Conservation (phyloP, 2,888 invertebrate species). For the Drosophila kokeensis region DNA sequence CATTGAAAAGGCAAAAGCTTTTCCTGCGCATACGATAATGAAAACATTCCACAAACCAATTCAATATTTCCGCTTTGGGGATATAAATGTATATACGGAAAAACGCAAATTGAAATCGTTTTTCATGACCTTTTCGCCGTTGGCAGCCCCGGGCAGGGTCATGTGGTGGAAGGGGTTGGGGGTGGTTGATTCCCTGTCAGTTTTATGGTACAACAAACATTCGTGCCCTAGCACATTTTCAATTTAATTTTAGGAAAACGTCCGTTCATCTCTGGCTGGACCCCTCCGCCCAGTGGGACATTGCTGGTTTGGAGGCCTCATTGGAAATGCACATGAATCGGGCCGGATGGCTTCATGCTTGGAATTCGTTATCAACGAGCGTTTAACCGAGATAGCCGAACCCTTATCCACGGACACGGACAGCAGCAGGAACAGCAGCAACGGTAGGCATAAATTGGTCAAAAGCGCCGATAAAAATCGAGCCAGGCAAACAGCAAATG, state of each 20-base stretch:
- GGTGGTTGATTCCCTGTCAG: constrained; percentile 5
- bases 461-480: constrained; percentile 69
- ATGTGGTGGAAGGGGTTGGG: not conserved
- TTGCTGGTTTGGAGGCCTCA: constrained; percentile 44
- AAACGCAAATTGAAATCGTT: constrained; percentile 57
- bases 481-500: constrained; percentile 56
- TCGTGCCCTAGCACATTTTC: constrained; percentile 36
- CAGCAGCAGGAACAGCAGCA: not conserved
- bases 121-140: constrained; percentile 37
- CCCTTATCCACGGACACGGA: constrained; percentile 9
- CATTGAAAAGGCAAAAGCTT: constrained; percentile 40
- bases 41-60: constrained; percentile 78
- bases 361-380: constrained; percentile 73
- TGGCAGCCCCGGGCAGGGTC: not conserved
- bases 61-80: constrained; percentile 71
- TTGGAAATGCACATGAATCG: constrained; percentile 71
- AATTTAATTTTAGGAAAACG: constrained; percentile 62
- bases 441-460: constrained; percentile 63
- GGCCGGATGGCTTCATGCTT: constrained; percentile 59
- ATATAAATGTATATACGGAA: constrained; percentile 21
- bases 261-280: constrained; percentile 23
- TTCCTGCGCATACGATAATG: constrained; percentile 56
- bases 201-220: constrained; percentile 33
- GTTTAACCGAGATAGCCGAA: constrained; percentile 7
- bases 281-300: not conserved